These are phyloP conservation scores for Caradrina kadenii DNA, from an alignment of 2,888 invertebrate species.

Conservation along the genomic window DNA sequence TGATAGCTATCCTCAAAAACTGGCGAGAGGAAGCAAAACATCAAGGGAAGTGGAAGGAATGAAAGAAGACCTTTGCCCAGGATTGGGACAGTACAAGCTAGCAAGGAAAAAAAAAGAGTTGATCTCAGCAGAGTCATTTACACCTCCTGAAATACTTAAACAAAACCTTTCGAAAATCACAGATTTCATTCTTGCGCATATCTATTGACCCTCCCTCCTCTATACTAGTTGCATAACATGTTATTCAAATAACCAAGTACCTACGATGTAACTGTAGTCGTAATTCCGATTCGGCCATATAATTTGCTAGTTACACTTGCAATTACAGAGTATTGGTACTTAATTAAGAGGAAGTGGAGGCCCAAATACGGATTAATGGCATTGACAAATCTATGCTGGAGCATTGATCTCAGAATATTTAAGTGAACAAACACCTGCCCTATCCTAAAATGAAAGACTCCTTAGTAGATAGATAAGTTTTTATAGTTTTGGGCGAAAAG, in stretches of 20 bases:
- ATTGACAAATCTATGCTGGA: constrained; percentile 16
- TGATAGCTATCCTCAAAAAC: too few relatives aligned
- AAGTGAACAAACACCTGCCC: neutral
- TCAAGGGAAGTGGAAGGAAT: too few relatives aligned
- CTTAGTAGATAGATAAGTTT: neutral
- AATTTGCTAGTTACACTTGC: constrained; percentile 46
- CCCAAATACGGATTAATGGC: constrained; percentile 40
- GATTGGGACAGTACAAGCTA: too few relatives aligned
- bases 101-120: too few relatives aligned
- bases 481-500: neutral
- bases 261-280: constrained; percentile 22
- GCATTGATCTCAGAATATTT: neutral
- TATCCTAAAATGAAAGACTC: neutral
- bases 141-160: too few relatives aligned
- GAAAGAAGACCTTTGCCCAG: too few relatives aligned
- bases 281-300: constrained; percentile 39
- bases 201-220: neutral
- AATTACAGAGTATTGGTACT: constrained; percentile 40
- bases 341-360: constrained; percentile 30
- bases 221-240: constrained; percentile 40
- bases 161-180: neutral
- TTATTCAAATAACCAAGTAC: constrained; percentile 50
- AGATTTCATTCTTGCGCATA: neutral
- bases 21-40: too few relatives aligned
- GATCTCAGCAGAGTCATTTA: too few relatives aligned